Evolutionary conservation across 2,113 vertebrate species (phyloP), one percentile per base, ranked within the genome.

Genomic region (Tamias sibiricus): DNA sequence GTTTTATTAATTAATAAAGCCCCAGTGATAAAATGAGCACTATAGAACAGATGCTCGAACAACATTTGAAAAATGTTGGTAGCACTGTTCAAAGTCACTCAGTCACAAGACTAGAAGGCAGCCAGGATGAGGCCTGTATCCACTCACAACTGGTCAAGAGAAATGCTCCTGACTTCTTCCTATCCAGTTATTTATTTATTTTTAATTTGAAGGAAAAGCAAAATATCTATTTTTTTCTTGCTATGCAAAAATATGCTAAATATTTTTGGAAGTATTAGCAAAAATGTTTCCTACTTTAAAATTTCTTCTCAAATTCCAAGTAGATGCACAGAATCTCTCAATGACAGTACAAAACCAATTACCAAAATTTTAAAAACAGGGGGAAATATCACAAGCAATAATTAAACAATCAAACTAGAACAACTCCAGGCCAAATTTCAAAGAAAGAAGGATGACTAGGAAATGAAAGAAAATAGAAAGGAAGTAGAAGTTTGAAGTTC

Each of bases 101-200:
- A 24, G 32, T 26, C 10, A 8, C 1, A 26, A 32, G 8, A 17
- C 32, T 2, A 4, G 4, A 6, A 13, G 6, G 7, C 9, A 77
- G 19, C 4, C 22, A 44, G n/a, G 0, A 35, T 20, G 6, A 68
- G 4, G 2, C 24, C 26, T 28, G 17, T 24, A 11, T 26, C 44
- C 37, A 22, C 14, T 59, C 10, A 49, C 13, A 14, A 32, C 14
- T 16, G 11, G 22, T 35, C 9, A 75, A 40, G 35, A 8, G 8
- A 0, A 52, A 22, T 57, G 11, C 3, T n/a, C 24, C 44, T 40
- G 16, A 93, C 17, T 54, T 88, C 17, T 87, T 84, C 17, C 10
- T 64, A 19, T 32, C 14, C 17, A 3, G 4, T 52, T 64, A 3
- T 47, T 72, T 93, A 76, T 81, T 30, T 66, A 49, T n/a, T 59